Conservation (phyloP, 1,140 invertebrate species). For the Phortica variegata region DNA sequence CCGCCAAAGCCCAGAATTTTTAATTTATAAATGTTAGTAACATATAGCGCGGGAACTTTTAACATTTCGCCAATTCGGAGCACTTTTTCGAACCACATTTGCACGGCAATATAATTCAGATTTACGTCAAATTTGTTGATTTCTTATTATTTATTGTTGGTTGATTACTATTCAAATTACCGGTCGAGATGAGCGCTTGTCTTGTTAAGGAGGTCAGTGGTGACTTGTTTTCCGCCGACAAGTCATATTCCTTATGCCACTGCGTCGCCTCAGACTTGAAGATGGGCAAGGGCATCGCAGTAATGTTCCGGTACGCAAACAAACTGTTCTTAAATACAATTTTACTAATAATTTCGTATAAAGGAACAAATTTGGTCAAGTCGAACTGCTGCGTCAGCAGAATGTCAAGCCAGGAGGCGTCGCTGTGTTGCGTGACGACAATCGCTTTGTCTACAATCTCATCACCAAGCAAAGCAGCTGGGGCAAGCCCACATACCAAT, state of each 20-base stretch:
- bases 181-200: conserved; percentile 1
- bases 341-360: background rate
- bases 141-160: too few relatives aligned
- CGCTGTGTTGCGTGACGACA: conserved; percentile 57
- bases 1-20: too few relatives aligned
- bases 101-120: too few relatives aligned
- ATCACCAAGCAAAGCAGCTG: conserved; percentile 58
- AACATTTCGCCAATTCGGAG: too few relatives aligned
- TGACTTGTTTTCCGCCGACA: conserved; percentile 60
- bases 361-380: conserved; percentile 51
- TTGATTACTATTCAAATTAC: too few relatives aligned
- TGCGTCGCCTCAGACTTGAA: conserved; percentile 62
- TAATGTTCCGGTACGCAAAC: conserved; percentile 50
- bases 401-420: conserved; percentile 59
- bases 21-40: too few relatives aligned
- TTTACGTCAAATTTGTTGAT: too few relatives aligned
- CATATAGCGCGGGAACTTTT: too few relatives aligned
- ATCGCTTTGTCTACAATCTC: conserved; percentile 63
- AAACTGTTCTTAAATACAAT: background rate
- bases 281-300: conserved; percentile 67
- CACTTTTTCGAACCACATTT: too few relatives aligned
- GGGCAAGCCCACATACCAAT: conserved; percentile 58
- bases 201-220: conserved; percentile 55
- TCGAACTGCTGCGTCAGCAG: conserved; percentile 44
- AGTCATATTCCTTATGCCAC: conserved; percentile 61